Percentiles rank a stretch among this genome's conserved stretches.
These are phyloP conservation scores for Hypomecis atomaria DNA, from an alignment of 2,888 invertebrate species.

Conservation along the genomic window DNA sequence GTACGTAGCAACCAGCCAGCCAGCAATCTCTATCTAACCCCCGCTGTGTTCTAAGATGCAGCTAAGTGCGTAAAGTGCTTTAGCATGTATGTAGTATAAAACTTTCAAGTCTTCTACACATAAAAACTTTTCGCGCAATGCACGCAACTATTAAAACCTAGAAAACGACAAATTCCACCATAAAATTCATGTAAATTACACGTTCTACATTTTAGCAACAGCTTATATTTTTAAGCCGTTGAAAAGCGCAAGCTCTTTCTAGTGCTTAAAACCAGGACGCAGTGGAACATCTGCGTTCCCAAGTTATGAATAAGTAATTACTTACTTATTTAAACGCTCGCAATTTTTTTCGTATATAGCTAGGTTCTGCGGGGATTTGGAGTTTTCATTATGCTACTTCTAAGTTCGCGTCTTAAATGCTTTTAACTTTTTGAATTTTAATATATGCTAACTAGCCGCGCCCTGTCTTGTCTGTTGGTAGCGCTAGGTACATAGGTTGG, in stretches of 20 bases:
- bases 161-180: not conserved
- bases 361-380: not conserved
- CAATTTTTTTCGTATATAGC: slow-evolving; percentile 7
- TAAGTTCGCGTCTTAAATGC: not conserved
- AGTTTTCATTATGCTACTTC: not conserved
- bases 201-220: slow-evolving; percentile 5
- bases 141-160: not conserved
- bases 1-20: too few relatives aligned
- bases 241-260: slow-evolving; percentile 4
- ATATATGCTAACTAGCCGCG: not conserved
- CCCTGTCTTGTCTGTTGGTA: too few relatives aligned
- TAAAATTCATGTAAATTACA: not conserved
- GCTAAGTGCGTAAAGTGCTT: too few relatives aligned
- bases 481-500: too few relatives aligned
- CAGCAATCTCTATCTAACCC: too few relatives aligned
- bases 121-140: not conserved
- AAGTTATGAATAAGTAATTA: slow-evolving; percentile 18
- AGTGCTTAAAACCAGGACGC: slow-evolving; percentile 7
- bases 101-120: too few relatives aligned
- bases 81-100: too few relatives aligned
- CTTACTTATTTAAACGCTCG: slow-evolving; percentile 14
- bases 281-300: slow-evolving; percentile 11
- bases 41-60: too few relatives aligned
- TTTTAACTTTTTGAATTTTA: slow-evolving; percentile 7
- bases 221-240: slow-evolving; percentile 6